These are phyloP conservation scores for Eulemur macaco DNA, from an alignment of 2,113 vertebrate species.

Conservation along the genomic window DNA sequence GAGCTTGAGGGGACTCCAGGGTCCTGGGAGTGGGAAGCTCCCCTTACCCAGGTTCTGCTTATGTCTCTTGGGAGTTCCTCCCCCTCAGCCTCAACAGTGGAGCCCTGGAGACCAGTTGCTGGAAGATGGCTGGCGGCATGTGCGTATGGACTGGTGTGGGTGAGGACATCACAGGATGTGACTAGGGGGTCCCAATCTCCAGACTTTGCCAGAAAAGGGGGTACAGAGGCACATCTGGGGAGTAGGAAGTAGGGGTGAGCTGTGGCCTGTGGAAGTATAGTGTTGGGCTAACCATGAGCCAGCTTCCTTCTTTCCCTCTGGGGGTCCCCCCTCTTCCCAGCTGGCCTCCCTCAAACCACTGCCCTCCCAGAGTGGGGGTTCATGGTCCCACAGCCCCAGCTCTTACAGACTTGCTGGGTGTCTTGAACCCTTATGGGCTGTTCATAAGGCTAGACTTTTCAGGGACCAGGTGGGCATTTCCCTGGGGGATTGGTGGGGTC, in stretches of 20 bases:
- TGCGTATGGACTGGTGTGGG: background rate
- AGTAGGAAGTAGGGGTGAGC: background rate
- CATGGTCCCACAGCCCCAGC: rapidly evolving
- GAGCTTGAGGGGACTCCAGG: background rate
- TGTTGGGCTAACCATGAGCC: background rate
- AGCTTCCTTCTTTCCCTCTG: background rate
- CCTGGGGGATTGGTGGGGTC: background rate
- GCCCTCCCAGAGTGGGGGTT: background rate
- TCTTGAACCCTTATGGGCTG: background rate
- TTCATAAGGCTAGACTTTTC: background rate
- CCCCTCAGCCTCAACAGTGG: background rate
- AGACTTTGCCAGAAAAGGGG: background rate
- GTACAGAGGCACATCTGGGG: background rate
- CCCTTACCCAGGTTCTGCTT: background rate
- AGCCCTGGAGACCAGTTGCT: background rate
- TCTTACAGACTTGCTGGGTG: background rate
- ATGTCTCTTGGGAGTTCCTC: background rate
- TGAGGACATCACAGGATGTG: background rate
- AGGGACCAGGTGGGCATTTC: background rate
- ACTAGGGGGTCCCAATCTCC: background rate
- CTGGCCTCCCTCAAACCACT: background rate
- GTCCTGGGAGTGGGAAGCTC: background rate
- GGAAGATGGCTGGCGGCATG: background rate
- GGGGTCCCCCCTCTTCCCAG: background rate
- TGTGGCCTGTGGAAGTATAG: background rate